Conservation (phyloP, 2,113 vertebrate genomes). For the Pipa parva region DNA sequence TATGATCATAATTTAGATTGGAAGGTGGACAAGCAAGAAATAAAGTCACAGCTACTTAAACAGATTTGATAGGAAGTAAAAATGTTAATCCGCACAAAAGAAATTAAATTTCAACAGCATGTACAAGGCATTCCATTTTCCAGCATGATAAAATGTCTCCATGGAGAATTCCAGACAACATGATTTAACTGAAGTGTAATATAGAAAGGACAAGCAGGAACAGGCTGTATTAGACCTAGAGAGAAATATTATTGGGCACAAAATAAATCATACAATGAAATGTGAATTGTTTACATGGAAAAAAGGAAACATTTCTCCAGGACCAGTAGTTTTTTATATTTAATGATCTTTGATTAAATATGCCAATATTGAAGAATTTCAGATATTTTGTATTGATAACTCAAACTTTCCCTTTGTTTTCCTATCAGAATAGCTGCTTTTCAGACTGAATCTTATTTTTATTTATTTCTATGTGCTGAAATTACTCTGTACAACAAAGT, state of each 20-base stretch:
- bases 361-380: too few relatives aligned
- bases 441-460: too few relatives aligned
- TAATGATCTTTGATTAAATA: too few relatives aligned
- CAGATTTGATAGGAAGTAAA: constrained; percentile 41
- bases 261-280: too few relatives aligned
- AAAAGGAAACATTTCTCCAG: too few relatives aligned
- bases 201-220: constrained; percentile 11
- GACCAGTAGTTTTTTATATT: too few relatives aligned
- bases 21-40: constrained; percentile 38
- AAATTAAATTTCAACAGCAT: constrained; percentile 39
- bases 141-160: constrained; percentile 39
- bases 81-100: constrained; percentile 40
- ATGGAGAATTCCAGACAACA: constrained; percentile 36
- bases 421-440: too few relatives aligned
- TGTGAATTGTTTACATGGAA: too few relatives aligned
- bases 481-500: too few relatives aligned
- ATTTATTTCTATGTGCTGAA: too few relatives aligned
- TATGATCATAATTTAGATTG: constrained; percentile 40
- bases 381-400: too few relatives aligned
- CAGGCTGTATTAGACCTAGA: constrained; percentile 17
- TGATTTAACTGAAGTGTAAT: constrained; percentile 30
- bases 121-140: constrained; percentile 36
- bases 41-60: constrained; percentile 41
- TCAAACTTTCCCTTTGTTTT: too few relatives aligned
- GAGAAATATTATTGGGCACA: constrained; percentile 18